These are phyloP conservation scores for Drosophila algonquin DNA, from an alignment of 2,888 invertebrate genomes.

Conservation along the genomic window DNA sequence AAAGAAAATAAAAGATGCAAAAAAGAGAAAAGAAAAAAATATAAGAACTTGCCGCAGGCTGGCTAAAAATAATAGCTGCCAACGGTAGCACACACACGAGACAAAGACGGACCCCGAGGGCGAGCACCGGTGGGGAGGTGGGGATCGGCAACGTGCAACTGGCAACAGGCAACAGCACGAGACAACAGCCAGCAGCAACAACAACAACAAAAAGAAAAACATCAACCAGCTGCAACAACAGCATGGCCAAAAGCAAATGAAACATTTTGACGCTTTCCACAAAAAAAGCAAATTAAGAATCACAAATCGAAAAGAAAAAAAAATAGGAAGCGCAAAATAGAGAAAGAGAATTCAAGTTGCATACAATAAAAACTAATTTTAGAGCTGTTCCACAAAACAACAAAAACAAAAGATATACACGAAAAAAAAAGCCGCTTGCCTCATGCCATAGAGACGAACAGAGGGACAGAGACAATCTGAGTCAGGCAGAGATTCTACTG, in stretches of 20 bases:
- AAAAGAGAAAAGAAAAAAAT: conserved; percentile 47
- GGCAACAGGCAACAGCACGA: conserved; percentile 57
- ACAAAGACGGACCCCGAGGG: conserved; percentile 14
- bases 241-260: conserved; percentile 25
- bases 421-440: conserved; percentile 19
- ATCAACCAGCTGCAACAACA: conserved; percentile 23
- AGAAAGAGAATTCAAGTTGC: conserved; percentile 53
- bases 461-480: conserved; percentile 42
- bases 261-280: conserved; percentile 63
- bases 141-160: conserved; percentile 41
- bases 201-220: conserved; percentile 14
- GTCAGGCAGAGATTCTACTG: conserved; percentile 48
- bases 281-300: conserved; percentile 63
- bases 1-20: conserved; percentile 36
- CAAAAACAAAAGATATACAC: conserved; percentile 14
- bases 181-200: conserved; percentile 38
- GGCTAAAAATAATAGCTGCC: conserved; percentile 73
- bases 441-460: conserved; percentile 43
- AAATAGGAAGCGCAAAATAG: conserved; percentile 31
- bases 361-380: conserved; percentile 77
- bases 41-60: conserved; percentile 63
- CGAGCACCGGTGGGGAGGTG: conserved; percentile 1
- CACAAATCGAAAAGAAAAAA: conserved; percentile 58
- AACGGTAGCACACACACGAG: conserved; percentile 51
- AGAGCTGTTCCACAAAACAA: conserved; percentile 62